These are phyloP conservation scores for Folsomia candida DNA, from an alignment of 2,888 invertebrate species.

Conservation along the genomic window DNA sequence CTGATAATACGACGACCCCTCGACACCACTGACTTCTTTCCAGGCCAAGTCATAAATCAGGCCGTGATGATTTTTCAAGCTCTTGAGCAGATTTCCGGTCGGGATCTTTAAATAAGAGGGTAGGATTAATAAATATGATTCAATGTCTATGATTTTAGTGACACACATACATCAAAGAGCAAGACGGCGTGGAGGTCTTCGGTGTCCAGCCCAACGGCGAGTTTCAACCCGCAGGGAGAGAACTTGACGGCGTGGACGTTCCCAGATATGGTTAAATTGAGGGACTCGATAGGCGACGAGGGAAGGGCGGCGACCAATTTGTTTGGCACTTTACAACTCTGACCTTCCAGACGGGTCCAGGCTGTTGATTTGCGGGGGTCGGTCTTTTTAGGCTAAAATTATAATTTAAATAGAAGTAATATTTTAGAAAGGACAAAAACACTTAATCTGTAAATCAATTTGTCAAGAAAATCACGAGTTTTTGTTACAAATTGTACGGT, in stretches of 20 bases:
- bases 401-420: too few species aligned
- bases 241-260: conserved; percentile 59
- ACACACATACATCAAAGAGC: conserved; percentile 58
- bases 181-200: conserved; percentile 58
- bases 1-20: conserved; percentile 55
- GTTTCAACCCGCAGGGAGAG: conserved; percentile 58
- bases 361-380: too few species aligned
- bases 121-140: conserved; percentile 15
- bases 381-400: too few species aligned
- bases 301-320: conserved; percentile 55
- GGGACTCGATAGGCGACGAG: conserved; percentile 37
- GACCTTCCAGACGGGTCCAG: conserved; percentile 61
- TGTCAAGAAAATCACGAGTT: too few species aligned
- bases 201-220: conserved; percentile 60
- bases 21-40: conserved; percentile 54
- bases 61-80: conserved; percentile 62
- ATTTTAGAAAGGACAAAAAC: too few species aligned
- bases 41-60: conserved; percentile 66
- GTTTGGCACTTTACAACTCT: conserved; percentile 65
- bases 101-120: conserved; percentile 54
- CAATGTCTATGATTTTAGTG: background rate
- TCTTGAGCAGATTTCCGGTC: conserved; percentile 55
- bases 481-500: too few species aligned
- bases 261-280: conserved; percentile 53
- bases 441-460: too few species aligned